phyloP scores from a whole-genome alignment of 2,888 invertebrate species.

The Axea sp. region DNA sequence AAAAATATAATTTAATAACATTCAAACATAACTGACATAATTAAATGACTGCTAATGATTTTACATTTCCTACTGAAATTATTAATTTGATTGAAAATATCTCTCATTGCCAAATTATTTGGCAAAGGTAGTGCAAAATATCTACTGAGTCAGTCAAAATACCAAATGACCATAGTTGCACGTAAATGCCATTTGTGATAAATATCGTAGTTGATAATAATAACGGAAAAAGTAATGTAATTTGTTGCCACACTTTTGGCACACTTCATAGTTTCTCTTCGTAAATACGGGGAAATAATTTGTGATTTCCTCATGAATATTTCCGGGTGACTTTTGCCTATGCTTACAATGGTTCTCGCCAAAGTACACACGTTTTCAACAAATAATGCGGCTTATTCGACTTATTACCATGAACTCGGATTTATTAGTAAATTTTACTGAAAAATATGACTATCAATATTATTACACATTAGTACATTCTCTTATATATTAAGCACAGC shows the following conservation, averaged over 20 bases:
- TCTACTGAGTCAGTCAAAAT: slow-evolving; percentile 8
- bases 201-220: slow-evolving; percentile 1
- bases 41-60: no score
- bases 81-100: no score
- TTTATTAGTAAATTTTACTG: slow-evolving; percentile 12
- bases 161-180: background rate
- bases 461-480: slow-evolving; percentile 7
- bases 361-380: slow-evolving; percentile 1
- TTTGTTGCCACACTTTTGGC: slow-evolving; percentile 10
- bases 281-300: slow-evolving; percentile 17
- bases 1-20: no score
- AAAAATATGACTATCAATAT: slow-evolving; percentile 12
- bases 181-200: slow-evolving; percentile 14
- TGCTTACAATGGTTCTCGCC: background rate
- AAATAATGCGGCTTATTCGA: no score
- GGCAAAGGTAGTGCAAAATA: slow-evolving; percentile 5
- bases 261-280: background rate
- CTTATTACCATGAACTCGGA: background rate
- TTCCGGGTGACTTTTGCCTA: slow-evolving; percentile 4
- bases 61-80: no score
- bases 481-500: background rate
- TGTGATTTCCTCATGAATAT: slow-evolving; percentile 13
- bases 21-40: no score
- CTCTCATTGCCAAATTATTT: background rate
- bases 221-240: slow-evolving; percentile 8